Evolutionary conservation across 1,140 invertebrate genomes (phyloP).

Genomic region (Homarus americanus): DNA sequence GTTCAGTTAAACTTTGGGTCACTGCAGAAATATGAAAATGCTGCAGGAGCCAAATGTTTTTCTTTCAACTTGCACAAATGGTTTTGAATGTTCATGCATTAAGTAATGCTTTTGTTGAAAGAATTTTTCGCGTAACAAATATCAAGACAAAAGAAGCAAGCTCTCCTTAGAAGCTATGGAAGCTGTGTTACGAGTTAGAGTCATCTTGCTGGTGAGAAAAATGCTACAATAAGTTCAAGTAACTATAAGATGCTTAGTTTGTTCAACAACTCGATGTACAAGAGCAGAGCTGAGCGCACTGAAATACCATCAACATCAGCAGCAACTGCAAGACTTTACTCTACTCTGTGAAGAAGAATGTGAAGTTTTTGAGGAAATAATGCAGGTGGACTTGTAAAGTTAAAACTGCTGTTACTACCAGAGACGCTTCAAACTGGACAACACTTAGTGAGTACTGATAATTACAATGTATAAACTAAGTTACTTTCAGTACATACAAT

Average conservation of each 20-base stretch:
- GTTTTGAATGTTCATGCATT: conserved; percentile 45
- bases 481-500: too few relatives aligned
- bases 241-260: not conserved
- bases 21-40: conserved; percentile 42
- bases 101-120: not conserved
- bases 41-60: conserved; percentile 26
- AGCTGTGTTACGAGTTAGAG: not conserved
- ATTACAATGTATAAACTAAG: too few relatives aligned
- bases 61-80: conserved; percentile 5
- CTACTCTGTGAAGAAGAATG: not conserved
- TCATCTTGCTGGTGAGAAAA: not conserved
- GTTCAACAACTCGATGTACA: not conserved
- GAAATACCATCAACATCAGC: not conserved
- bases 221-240: not conserved
- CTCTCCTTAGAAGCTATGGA: not conserved
- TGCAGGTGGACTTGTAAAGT: not conserved
- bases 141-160: not conserved
- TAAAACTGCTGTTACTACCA: not conserved
- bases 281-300: not conserved
- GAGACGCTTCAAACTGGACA: not conserved
- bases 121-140: too few relatives aligned
- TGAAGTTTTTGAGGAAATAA: not conserved
- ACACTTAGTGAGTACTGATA: not conserved
- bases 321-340: not conserved
- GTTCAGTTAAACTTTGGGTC: conserved; percentile 29